phyloP scores from a whole-genome alignment of 2,888 invertebrate genomes.

The Agrochola litura region DNA sequence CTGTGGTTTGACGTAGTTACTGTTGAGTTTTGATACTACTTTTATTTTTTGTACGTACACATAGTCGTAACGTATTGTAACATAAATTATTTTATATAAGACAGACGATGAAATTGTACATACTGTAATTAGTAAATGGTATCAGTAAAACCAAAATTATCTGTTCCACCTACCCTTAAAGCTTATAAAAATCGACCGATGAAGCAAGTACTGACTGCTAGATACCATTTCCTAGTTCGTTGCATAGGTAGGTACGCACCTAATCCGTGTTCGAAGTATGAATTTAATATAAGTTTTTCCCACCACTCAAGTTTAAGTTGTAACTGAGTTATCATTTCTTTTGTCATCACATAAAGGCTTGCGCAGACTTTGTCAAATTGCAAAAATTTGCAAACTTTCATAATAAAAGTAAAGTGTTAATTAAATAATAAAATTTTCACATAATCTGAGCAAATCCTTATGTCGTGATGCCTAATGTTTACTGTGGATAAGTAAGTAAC shows the following conservation, averaged over 20 bases:
- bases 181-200: neutral
- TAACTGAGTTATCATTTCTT: conserved; percentile 55
- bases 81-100: conserved; percentile 29
- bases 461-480: conserved; percentile 46
- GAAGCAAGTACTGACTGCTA: neutral
- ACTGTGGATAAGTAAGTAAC: conserved; percentile 70
- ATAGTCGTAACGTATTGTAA: conserved; percentile 49
- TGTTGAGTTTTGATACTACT: conserved; percentile 51
- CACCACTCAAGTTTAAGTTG: conserved; percentile 65
- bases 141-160: conserved; percentile 21
- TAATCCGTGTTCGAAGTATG: conserved; percentile 35
- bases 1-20: conserved; percentile 35
- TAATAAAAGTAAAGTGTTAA: neutral
- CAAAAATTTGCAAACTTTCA: neutral
- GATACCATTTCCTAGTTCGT: conserved; percentile 42
- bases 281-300: conserved; percentile 59
- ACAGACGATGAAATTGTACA: conserved; percentile 6
- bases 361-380: conserved; percentile 58
- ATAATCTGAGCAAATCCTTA: conserved; percentile 52
- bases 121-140: conserved; percentile 44
- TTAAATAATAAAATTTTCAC: conserved; percentile 21
- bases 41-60: conserved; percentile 50
- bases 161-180: conserved; percentile 1
- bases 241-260: neutral
- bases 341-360: conserved; percentile 40